A percentile compares a stretch with the other conserved stretches of the same genome.
Evolutionary conservation across 2,113 vertebrate species (phyloP).

Genomic region (Gnathonemus longibarbis): DNA sequence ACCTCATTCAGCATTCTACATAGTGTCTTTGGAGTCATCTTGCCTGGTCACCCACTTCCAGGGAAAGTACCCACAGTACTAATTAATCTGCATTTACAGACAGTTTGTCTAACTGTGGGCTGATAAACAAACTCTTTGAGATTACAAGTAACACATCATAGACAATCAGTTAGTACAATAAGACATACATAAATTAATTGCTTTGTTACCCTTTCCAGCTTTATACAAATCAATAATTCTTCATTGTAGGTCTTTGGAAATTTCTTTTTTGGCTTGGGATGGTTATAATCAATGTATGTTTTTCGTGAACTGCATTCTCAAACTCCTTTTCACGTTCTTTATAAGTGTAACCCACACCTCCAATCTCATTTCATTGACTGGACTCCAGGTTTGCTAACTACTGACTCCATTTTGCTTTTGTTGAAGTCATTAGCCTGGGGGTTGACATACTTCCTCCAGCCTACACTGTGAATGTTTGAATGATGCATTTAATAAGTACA

Average conservation of each 20-base stretch:
- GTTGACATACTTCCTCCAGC: not conserved
- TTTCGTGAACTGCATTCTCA: not conserved
- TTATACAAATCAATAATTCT: not conserved
- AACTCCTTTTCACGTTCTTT: not conserved
- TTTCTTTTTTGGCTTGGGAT: not conserved
- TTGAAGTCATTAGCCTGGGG: not conserved
- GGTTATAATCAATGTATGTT: not conserved
- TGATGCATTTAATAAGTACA: not conserved
- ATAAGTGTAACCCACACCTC: not conserved
- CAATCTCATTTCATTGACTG: not conserved
- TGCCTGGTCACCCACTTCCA: not conserved
- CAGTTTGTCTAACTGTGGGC: not conserved
- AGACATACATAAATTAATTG: not conserved
- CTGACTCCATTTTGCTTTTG: not conserved
- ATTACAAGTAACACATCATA: not conserved
- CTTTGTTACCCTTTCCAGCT: not conserved
- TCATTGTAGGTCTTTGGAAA: not conserved
- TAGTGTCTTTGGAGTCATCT: not conserved
- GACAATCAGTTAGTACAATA: too few species aligned
- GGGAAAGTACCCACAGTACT: not conserved
- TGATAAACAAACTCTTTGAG: not conserved
- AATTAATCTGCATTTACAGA: not conserved
- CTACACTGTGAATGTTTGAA: not conserved
- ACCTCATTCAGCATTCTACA: not conserved
- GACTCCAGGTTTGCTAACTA: not conserved